phyloP scores from a whole-genome alignment of 1,140 invertebrate genomes.

The Bombyx mori region DNA sequence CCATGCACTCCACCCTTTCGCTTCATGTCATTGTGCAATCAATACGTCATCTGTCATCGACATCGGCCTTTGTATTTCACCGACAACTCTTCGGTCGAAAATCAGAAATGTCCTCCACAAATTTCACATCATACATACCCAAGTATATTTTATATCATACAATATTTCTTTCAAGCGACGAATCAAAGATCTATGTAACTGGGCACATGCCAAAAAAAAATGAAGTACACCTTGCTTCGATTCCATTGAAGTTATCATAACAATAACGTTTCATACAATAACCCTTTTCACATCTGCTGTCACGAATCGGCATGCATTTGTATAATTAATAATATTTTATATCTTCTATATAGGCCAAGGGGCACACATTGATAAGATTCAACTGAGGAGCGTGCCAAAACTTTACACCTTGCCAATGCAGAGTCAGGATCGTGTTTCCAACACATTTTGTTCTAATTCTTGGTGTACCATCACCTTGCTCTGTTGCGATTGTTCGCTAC shows the following conservation, averaged over 20 bases:
- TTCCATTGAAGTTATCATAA: conserved; percentile 45
- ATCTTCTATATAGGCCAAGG: conserved; percentile 28
- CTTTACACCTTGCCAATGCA: conserved; percentile 34
- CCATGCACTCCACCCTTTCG: conserved; percentile 62
- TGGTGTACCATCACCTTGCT: conserved; percentile 47
- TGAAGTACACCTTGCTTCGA: conserved; percentile 37
- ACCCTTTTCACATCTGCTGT: conserved; percentile 50
- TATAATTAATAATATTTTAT: conserved; percentile 19
- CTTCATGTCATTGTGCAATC: conserved; percentile 53
- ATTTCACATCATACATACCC: no score
- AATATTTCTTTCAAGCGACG: no score
- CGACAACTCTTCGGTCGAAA: conserved; percentile 20
- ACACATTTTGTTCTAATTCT: conserved; percentile 33
- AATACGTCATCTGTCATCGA: conserved; percentile 58
- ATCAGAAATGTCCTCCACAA: no score
- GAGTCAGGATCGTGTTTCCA: conserved; percentile 32
- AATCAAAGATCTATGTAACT: conserved; percentile 4
- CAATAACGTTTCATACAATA: conserved; percentile 37
- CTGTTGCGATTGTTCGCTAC: conserved; percentile 50
- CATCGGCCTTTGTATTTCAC: conserved; percentile 43
- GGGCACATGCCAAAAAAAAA: conserved; percentile 33
- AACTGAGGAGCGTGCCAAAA: conserved; percentile 54
- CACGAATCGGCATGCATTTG: conserved; percentile 22
- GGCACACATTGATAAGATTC: conserved; percentile 20
- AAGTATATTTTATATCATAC: no score